Evolutionary conservation across 2,797 vertebrate species (phyloP).

Genomic region (Enteromius viviparus): DNA sequence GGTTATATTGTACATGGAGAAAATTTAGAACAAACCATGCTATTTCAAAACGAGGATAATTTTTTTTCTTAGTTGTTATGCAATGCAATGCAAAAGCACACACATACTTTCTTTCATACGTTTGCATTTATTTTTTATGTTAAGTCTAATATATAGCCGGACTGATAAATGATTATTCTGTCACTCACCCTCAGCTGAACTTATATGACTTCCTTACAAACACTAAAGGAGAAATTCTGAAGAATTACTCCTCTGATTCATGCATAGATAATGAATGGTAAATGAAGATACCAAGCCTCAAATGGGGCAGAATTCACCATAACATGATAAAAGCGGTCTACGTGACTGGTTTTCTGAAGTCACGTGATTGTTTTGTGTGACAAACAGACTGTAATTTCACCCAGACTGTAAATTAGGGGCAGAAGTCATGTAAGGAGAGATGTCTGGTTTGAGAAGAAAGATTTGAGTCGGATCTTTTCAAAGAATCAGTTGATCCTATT

Average conservation of each 20-base stretch:
- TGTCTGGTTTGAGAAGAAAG: neutral
- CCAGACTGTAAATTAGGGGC: neutral
- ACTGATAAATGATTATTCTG: neutral
- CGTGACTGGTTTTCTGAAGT: neutral
- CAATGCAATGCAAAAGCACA: neutral
- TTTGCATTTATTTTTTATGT: neutral
- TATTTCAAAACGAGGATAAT: neutral
- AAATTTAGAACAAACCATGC: neutral
- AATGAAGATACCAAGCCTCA: neutral
- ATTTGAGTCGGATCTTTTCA: slow-evolving; percentile 11
- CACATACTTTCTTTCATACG: neutral
- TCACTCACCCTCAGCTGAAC: neutral
- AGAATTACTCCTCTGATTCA: neutral
- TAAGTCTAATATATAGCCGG: neutral
- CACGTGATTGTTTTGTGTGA: neutral
- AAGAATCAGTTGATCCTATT: neutral
- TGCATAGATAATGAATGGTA: neutral
- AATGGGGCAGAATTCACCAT: neutral
- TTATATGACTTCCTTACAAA: neutral
- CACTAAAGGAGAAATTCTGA: neutral
- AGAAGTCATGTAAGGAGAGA: neutral
- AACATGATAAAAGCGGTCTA: neutral
- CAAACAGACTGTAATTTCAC: neutral
- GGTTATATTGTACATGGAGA: neutral
- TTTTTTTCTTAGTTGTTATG: neutral